A percentile compares a stretch with the other conserved stretches of the same genome.
These are phyloP conservation scores for Eumacrocentrus americanus DNA, from an alignment of 2,888 invertebrate species.

Conservation along the genomic window DNA sequence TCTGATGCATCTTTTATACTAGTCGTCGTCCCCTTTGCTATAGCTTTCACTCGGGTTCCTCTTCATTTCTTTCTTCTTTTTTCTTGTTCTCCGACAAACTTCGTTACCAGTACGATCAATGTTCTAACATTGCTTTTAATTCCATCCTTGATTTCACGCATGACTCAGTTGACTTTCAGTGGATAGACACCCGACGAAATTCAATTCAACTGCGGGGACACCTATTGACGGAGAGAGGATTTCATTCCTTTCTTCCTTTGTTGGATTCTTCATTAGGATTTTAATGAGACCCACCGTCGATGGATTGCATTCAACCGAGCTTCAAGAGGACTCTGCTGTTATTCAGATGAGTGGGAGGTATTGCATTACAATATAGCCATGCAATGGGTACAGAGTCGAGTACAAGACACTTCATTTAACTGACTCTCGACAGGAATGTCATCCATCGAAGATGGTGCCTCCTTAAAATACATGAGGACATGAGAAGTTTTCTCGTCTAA, in stretches of 20 bases:
- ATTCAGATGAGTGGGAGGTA: neutral
- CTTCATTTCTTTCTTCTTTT: neutral
- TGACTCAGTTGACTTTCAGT: neutral
- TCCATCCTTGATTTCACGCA: neutral
- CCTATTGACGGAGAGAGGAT: too few species aligned
- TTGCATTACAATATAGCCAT: neutral
- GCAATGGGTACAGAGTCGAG: too few species aligned
- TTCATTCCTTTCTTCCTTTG: constrained; percentile 25
- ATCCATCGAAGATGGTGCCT: too few species aligned
- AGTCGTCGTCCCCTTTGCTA: constrained; percentile 11
- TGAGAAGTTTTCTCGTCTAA: too few species aligned
- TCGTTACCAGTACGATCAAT: constrained; percentile 3
- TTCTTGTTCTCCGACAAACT: neutral
- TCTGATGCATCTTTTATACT: constrained; percentile 27
- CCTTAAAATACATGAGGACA: too few species aligned
- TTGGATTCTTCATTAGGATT: constrained; percentile 35
- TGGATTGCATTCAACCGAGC: constrained; percentile 50
- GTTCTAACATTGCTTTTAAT: too few species aligned
- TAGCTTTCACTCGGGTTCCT: neutral
- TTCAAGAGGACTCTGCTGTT: neutral
- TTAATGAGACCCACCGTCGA: constrained; percentile 51
- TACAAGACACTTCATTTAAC: too few species aligned
- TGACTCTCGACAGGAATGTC: too few species aligned
- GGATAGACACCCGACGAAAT: constrained; percentile 7
- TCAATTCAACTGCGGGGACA: neutral